Conservation (phyloP, 2,113 vertebrate genomes). For the Pituophis catenifer region DNA sequence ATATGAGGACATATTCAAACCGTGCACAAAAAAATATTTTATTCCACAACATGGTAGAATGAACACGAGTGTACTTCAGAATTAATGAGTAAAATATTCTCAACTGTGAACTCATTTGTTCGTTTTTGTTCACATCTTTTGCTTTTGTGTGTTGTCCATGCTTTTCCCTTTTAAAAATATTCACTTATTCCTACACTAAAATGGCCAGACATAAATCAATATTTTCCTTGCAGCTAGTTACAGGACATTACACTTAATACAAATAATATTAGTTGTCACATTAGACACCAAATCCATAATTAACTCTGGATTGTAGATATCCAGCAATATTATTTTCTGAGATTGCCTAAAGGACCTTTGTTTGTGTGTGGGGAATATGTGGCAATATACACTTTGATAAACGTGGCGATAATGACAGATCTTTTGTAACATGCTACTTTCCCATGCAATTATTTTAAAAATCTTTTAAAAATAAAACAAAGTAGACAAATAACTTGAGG, state of each 20-base stretch:
- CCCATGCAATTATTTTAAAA: background rate
- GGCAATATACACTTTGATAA: background rate
- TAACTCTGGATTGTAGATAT: background rate
- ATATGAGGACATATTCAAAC: background rate
- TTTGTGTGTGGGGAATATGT: background rate
- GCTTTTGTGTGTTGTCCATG: background rate
- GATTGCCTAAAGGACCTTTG: background rate
- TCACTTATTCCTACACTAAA: background rate
- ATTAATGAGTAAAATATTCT: background rate
- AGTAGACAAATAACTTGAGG: background rate
- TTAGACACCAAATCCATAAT: background rate
- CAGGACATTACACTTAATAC: background rate
- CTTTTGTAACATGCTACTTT: background rate
- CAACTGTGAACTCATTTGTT: background rate
- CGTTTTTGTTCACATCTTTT: background rate
- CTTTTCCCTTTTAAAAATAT: background rate
- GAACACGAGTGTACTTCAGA: background rate
- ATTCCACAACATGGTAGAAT: background rate
- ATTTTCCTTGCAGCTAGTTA: background rate
- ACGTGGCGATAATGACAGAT: background rate
- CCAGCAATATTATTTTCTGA: background rate
- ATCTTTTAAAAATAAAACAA: background rate
- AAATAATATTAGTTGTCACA: background rate
- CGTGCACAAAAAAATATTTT: background rate
- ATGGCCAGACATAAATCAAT: background rate